phyloP scores from a whole-genome alignment of 2,888 invertebrate species.

The Hedya salicella region DNA sequence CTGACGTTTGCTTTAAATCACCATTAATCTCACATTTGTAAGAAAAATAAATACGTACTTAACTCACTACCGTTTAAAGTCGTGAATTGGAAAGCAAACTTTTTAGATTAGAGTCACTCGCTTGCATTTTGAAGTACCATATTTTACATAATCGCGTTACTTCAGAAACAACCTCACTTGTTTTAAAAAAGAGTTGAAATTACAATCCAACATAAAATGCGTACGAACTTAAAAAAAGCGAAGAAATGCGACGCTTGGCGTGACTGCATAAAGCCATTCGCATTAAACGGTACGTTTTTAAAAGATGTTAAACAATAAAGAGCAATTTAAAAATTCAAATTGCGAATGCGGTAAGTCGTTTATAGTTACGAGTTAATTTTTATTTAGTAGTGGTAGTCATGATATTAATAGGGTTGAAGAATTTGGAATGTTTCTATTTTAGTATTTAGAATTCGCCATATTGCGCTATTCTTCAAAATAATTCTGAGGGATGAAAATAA shows the following conservation, averaged over 20 bases:
- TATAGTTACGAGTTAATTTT: constrained; percentile 36
- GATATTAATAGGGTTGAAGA: constrained; percentile 30
- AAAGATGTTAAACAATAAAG: constrained; percentile 36
- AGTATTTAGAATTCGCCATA: neutral
- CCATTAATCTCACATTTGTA: neutral
- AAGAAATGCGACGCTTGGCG: constrained; percentile 21
- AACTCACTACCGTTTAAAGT: neutral
- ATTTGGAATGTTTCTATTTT: neutral
- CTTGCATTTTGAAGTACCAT: constrained; percentile 2
- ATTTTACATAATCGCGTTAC: neutral
- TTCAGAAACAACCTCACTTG: neutral
- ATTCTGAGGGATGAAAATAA: too few relatives aligned
- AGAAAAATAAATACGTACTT: neutral
- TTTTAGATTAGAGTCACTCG: neutral
- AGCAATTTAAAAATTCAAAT: constrained; percentile 40
- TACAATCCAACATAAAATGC: neutral
- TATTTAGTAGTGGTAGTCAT: constrained; percentile 27
- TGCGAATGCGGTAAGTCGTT: constrained; percentile 26
- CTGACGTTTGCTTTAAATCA: too few relatives aligned
- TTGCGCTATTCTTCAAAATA: too few relatives aligned
- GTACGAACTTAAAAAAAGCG: constrained; percentile 23
- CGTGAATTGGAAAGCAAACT: neutral
- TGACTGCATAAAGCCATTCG: constrained; percentile 36
- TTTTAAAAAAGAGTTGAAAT: neutral
- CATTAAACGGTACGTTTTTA: constrained; percentile 30